These are phyloP conservation scores for Deilephila elpenor DNA, from an alignment of 2,888 invertebrate genomes.

Conservation along the genomic window DNA sequence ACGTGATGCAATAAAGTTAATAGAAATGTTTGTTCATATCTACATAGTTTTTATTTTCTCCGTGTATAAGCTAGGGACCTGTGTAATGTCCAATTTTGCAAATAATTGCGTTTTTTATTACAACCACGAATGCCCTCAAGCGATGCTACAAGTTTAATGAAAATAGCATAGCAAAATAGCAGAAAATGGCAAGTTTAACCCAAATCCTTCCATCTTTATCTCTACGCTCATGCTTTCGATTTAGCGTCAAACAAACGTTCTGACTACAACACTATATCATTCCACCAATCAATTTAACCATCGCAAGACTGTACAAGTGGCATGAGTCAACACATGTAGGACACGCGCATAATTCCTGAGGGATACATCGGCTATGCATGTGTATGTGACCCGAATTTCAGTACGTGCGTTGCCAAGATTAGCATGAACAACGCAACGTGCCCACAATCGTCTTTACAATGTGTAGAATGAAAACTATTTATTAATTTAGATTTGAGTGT, in stretches of 20 bases:
- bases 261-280: not conserved
- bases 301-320: conserved; percentile 18
- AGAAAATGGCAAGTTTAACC: not conserved
- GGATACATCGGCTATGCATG: conserved; percentile 47
- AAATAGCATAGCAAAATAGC: too few relatives aligned
- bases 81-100: too few relatives aligned
- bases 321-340: conserved; percentile 47
- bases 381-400: conserved; percentile 70
- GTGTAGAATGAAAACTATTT: conserved; percentile 25
- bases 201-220: not conserved
- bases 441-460: conserved; percentile 48
- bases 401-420: conserved; percentile 67
- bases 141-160: too few relatives aligned
- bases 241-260: not conserved
- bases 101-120: too few relatives aligned
- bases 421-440: conserved; percentile 50
- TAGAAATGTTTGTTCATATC: too few relatives aligned
- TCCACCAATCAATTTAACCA: conserved; percentile 14
- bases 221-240: not conserved
- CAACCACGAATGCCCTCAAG: too few relatives aligned
- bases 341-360: conserved; percentile 46
- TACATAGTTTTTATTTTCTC: too few relatives aligned
- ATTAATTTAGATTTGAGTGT: not conserved
- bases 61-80: too few relatives aligned
- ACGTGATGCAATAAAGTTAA: too few relatives aligned